Percentiles rank a stretch among this genome's conserved stretches.
Evolutionary conservation across 2,888 invertebrate species (phyloP).

Genomic region (Hetaerina titia): DNA sequence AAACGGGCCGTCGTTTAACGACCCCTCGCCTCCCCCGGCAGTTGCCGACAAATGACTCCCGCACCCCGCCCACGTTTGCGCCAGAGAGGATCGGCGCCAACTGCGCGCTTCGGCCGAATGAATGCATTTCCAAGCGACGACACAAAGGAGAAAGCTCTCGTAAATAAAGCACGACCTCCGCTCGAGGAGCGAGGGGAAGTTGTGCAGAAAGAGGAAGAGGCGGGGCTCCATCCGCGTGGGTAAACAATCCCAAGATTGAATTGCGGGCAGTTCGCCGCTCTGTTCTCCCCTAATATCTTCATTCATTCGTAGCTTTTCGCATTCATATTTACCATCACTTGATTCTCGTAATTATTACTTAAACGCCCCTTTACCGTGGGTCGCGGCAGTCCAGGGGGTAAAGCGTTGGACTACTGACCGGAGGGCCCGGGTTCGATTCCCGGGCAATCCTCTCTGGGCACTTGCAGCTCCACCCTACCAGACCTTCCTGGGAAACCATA

Average conservation of each 20-base stretch:
- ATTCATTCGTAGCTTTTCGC: neutral
- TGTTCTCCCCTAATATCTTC: neutral
- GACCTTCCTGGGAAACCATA: too few relatives aligned
- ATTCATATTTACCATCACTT: neutral
- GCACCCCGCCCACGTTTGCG: neutral
- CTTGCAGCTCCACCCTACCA: too few relatives aligned
- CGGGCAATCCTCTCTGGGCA: too few relatives aligned
- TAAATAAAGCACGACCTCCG: neutral
- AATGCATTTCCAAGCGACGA: neutral
- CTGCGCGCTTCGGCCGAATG: neutral
- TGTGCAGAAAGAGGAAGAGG: too few relatives aligned
- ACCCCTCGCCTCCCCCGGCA: neutral
- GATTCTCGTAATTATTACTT: too few relatives aligned
- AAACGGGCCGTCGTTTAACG: neutral
- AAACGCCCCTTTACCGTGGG: too few relatives aligned
- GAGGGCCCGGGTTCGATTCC: too few relatives aligned
- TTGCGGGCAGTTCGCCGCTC: neutral
- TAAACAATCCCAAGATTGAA: neutral
- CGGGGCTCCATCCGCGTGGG: neutral
- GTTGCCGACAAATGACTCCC: constrained; percentile 11
- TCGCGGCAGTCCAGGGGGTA: too few relatives aligned
- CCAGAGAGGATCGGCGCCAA: neutral
- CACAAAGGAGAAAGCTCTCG: neutral
- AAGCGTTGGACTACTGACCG: too few relatives aligned
- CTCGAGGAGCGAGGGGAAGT: too few relatives aligned